Evolutionary conservation across 2,113 vertebrate genomes (phyloP).

Genomic region (Tretioscincus oriximinensis): DNA sequence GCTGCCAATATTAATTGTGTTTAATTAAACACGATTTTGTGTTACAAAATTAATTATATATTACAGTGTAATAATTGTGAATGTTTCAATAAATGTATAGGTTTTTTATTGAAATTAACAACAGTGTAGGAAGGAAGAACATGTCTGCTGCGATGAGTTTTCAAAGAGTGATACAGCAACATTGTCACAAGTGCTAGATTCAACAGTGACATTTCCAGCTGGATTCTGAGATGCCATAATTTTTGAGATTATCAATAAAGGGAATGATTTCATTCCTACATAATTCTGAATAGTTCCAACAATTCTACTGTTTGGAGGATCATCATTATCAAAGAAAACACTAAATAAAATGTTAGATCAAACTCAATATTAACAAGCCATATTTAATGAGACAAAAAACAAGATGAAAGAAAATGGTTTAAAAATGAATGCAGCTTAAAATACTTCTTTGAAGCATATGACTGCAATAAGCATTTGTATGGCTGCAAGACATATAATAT

Average conservation of each 20-base stretch:
- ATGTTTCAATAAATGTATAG: not conserved
- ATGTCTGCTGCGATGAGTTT: not conserved
- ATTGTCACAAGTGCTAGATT: not conserved
- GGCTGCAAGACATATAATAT: not conserved
- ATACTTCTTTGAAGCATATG: not conserved
- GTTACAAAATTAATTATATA: accelerated
- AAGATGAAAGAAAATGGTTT: not conserved
- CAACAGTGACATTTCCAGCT: not conserved
- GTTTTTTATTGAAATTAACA: not conserved
- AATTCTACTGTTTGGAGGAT: not conserved
- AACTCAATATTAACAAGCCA: not conserved
- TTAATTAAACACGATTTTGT: not conserved
- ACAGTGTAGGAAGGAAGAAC: not conserved
- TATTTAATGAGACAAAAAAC: not conserved
- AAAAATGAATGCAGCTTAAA: not conserved
- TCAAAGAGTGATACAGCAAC: not conserved
- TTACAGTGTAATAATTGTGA: accelerated
- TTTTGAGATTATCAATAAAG: not conserved
- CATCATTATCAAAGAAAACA: not conserved
- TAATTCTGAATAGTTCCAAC: not conserved
- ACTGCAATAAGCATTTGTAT: not conserved
- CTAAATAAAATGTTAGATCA: not conserved
- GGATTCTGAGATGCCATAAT: not conserved
- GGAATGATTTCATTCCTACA: not conserved
- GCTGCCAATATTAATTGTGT: not conserved